These are phyloP conservation scores for Fulmarus glacialis DNA, from an alignment of 2,113 vertebrate species.

Conservation along the genomic window DNA sequence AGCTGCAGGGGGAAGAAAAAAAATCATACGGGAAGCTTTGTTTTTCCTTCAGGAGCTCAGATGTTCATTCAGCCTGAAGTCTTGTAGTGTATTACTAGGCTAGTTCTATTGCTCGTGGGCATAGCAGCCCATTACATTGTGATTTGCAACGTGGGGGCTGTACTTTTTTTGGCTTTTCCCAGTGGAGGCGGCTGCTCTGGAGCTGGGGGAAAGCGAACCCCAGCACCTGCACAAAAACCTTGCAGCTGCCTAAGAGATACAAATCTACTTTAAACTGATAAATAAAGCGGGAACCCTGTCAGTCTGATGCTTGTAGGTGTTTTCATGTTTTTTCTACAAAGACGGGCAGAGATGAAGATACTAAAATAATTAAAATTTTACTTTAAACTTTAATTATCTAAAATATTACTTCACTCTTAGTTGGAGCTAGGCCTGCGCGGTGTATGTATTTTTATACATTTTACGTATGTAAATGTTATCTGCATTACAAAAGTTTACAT, in stretches of 20 bases:
- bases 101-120: neutral
- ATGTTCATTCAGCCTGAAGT: neutral
- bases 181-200: no score
- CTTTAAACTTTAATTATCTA: neutral
- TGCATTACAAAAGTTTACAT: accelerated
- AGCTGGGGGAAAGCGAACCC: no score
- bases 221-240: neutral
- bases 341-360: neutral
- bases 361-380: neutral
- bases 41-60: neutral
- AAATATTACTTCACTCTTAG: neutral
- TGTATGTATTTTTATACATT: accelerated
- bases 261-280: neutral
- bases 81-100: neutral
- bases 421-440: accelerated
- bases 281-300: accelerated
- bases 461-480: accelerated
- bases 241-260: neutral
- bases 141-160: accelerated
- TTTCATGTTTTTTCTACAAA: neutral
- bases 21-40: neutral
- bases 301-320: neutral
- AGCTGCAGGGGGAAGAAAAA: neutral
- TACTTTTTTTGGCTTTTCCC: neutral
- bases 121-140: neutral